Evolutionary conservation across 1,140 invertebrate genomes (phyloP).

Genomic region (Drosophila sturtevanti): DNA sequence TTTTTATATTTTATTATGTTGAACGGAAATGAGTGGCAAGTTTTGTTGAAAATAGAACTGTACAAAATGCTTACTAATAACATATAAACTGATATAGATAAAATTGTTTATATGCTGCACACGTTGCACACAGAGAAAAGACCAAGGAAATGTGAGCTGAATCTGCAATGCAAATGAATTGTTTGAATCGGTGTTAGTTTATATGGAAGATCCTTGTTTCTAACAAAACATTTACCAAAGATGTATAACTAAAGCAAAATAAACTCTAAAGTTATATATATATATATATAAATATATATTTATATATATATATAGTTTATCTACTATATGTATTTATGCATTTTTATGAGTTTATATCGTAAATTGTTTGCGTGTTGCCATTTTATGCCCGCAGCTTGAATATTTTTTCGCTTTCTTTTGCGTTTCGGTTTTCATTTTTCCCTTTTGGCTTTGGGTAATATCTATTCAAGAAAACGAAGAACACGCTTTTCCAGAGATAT

Average conservation of each 20-base stretch:
- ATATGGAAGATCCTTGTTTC: conserved; percentile 36
- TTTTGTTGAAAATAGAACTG: conserved; percentile 57
- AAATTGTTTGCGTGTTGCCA: conserved; percentile 71
- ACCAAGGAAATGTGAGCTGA: conserved; percentile 32
- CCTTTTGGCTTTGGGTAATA: conserved; percentile 43
- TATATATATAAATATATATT: conserved; percentile 11
- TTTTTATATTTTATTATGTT: not conserved
- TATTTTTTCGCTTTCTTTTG: conserved; percentile 43
- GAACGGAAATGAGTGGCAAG: conserved; percentile 63
- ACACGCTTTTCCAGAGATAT: conserved; percentile 51
- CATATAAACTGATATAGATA: conserved; percentile 44
- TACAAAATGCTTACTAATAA: conserved; percentile 70
- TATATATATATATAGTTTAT: conserved; percentile 13
- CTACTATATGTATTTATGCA: conserved; percentile 39
- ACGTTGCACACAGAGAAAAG: conserved; percentile 40
- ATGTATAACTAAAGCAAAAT: conserved; percentile 39
- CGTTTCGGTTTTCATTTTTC: conserved; percentile 26
- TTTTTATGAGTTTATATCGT: conserved; percentile 67
- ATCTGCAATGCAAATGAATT: conserved; percentile 69
- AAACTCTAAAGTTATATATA: conserved; percentile 29
- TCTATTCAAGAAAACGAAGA: conserved; percentile 52
- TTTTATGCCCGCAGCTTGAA: conserved; percentile 59
- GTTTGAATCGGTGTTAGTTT: conserved; percentile 28
- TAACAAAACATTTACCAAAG: conserved; percentile 39
- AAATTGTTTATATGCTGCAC: conserved; percentile 66